phyloP scores from a whole-genome alignment of 2,888 invertebrate genomes.

The Cheiracanthium punctorium region DNA sequence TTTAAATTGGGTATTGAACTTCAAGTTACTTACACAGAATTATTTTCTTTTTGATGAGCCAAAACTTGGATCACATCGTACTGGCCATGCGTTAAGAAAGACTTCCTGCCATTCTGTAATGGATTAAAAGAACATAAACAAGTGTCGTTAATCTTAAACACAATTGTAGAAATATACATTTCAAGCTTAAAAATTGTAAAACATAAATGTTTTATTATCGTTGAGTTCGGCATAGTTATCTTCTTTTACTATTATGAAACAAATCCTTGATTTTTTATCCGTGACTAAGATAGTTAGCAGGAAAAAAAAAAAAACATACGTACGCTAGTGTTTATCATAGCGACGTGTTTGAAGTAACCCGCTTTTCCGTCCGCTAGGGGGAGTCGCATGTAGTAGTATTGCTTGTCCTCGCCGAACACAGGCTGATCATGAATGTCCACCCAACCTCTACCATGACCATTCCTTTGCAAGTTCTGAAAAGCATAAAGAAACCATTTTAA shows the following conservation, averaged over 20 bases:
- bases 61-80: constrained; percentile 70
- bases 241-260: too few species aligned
- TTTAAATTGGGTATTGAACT: too few species aligned
- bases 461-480: constrained; percentile 55
- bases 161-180: too few species aligned
- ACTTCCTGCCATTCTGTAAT: constrained; percentile 59
- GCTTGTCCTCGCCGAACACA: constrained; percentile 72
- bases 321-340: constrained; percentile 74
- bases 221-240: too few species aligned
- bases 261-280: too few species aligned
- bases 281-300: too few species aligned
- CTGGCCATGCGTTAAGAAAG: constrained; percentile 65
- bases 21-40: constrained; percentile 68
- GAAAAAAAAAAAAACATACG: too few species aligned
- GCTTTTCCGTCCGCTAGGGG: constrained; percentile 72
- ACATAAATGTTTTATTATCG: too few species aligned
- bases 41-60: constrained; percentile 55
- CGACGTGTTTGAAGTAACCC: constrained; percentile 76
- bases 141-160: too few species aligned
- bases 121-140: background rate
- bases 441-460: constrained; percentile 71
- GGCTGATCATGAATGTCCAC: constrained; percentile 71
- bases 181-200: too few species aligned
- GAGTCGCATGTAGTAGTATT: constrained; percentile 74
- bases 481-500: too few species aligned